Evolutionary conservation across 2,113 vertebrate genomes (phyloP), one percentile per base, ranked within the genome.

Genomic region (Ondatra zibethicus): DNA sequence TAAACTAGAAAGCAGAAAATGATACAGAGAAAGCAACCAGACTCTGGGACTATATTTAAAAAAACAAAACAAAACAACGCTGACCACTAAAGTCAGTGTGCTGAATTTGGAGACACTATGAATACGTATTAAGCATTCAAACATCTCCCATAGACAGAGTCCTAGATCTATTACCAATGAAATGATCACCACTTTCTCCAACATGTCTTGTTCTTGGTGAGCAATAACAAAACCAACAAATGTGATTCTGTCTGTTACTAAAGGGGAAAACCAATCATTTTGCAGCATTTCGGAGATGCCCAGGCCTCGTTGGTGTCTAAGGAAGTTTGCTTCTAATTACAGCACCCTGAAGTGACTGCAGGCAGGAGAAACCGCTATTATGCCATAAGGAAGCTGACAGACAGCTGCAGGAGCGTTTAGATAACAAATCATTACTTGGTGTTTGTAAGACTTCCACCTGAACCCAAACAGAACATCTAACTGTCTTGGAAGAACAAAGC

Each of bases 401-500:
- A 96, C 97, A 97, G 96, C 96, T 95, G 75, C 92, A 82, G 96
- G 86, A 92, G 72, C 92, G 7, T 90, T 95, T 97, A 95, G 88
- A 65, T 96, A 98, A 97, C 95, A 94, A 97, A 97, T 94, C 97
- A 96, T 96, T 96, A 94, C 94, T 95, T 97, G 90, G 68, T 96
- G 91, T 97, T 98, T 97, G 86, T 90, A 91, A 95, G 93, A 96
- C 90, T 95, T 97, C 92, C 75, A 90, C 97, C 94, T 96, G 97
- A 98, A 97, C 96, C 96, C 97, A 97, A 97, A 97, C 97, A 96
- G 93, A 96, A 85, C 14, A 10, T 21, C 58, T 42, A 96, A 95
- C 96, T 98, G 97, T 97, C 96, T 98, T 97, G 89, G 39, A 96
- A 97, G 97, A 98, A 98, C 96, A 97, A 98, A 98, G 96, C 96